Evolutionary conservation across 2,888 invertebrate species (phyloP), one percentile per base, ranked within the genome.

Genomic region (Carterocephalus palaemon): DNA sequence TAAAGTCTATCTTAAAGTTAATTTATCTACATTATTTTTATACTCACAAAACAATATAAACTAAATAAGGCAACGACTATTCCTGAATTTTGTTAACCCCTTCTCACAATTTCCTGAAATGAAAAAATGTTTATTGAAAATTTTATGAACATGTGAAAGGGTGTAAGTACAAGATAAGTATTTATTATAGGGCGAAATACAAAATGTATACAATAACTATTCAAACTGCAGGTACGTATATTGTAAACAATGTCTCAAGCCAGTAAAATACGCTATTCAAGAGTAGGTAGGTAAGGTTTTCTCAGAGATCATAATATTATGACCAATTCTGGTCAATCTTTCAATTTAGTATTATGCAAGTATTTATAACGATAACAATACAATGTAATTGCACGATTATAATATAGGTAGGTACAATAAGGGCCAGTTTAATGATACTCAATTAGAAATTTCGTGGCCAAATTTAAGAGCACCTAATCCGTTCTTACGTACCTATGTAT

Each of bases 31-130:
- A 83, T 68, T 68, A 73, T 74, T 77, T 84, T 82, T 36, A 81
- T 70, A 81, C 76, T 83, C 79, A 85, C 75, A 80, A 85, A 86
- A 85, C 71, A 84, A 86, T 82, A 75, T 77, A 64, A 85, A 85
- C 83, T 84, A 84, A 86, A 84, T 85, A 86, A 86, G 85, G 86
- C 86, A 86, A 84, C 85, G 77, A 82, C 85, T 85, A 85, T 82
- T 76, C 67, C 76, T 76, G 82, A 81, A 62, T 58, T 67, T 71
- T 70, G 67, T 80, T 77, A 78, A 78, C 70, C 75, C 75, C 72
- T 70, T 61, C 60, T 62, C 56, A 47, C 51, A 49, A 51, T 49
- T 47, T n/a, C 17, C 22, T 26, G 17, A 45, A 51, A 49, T 52
- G 54, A 67, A n/a, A n/a, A n/a, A 67, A 72, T 70, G 55, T 58